Conservation (phyloP, 2,888 invertebrate species). For the Lithophane semibrunnea region DNA sequence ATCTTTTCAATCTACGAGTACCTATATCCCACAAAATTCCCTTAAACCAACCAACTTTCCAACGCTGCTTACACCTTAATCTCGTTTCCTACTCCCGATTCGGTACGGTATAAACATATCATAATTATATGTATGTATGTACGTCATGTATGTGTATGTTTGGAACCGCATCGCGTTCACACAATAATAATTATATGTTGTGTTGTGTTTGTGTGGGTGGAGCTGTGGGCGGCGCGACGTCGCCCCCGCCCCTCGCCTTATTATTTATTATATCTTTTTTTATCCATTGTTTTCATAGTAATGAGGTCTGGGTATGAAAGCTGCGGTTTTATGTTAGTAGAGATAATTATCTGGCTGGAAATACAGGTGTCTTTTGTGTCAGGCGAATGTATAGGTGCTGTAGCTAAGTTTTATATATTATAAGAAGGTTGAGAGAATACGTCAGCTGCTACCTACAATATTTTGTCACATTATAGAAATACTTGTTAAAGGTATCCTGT, state of each 20-base stretch:
- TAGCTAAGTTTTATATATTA: background rate
- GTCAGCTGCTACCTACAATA: background rate
- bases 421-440: background rate
- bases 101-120: constrained; percentile 11
- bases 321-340: constrained; percentile 39
- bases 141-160: constrained; percentile 33
- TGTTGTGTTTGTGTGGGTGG: constrained; percentile 78
- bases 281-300: constrained; percentile 64
- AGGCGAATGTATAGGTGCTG: background rate
- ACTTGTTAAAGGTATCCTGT: background rate
- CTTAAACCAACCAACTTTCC: background rate
- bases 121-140: constrained; percentile 31
- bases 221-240: constrained; percentile 83
- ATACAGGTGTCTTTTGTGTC: constrained; percentile 29
- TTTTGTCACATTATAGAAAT: background rate
- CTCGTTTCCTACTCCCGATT: constrained; percentile 4
- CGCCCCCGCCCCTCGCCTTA: constrained; percentile 78
- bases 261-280: constrained; percentile 70
- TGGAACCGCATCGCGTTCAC: constrained; percentile 59
- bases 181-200: constrained; percentile 79
- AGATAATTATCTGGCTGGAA: constrained; percentile 23
- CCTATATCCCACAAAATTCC: background rate
- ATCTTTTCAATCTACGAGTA: background rate
- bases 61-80: constrained; percentile 8
- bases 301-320: constrained; percentile 59